Percentiles rank a stretch among this genome's conserved stretches.
phyloP scores from a whole-genome alignment of 2,888 invertebrate species.

The Agriotes lineatus region DNA sequence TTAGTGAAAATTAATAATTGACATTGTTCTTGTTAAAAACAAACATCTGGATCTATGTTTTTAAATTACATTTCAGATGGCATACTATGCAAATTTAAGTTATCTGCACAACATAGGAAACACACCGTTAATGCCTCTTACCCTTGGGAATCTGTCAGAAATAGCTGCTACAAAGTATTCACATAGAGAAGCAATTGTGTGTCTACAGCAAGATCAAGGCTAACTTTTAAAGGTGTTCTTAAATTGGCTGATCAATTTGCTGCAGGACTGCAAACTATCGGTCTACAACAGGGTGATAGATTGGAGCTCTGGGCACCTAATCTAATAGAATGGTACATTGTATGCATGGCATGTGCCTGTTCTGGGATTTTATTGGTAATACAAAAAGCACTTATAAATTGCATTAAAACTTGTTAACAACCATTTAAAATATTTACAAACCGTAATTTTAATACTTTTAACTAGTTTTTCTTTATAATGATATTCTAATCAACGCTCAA shows the following conservation, averaged over 20 bases:
- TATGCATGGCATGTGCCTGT: conserved; percentile 78
- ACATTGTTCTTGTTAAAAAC: too few relatives aligned
- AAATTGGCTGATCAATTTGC: conserved; percentile 76
- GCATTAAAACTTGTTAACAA: too few relatives aligned
- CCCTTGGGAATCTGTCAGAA: conserved; percentile 72
- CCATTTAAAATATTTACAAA: too few relatives aligned
- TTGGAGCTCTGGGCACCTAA: conserved; percentile 88
- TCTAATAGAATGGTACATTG: conserved; percentile 79
- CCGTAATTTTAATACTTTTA: too few relatives aligned
- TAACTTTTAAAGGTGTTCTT: conserved; percentile 69
- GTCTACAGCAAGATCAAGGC: conserved; percentile 68
- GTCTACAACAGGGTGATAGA: conserved; percentile 78
- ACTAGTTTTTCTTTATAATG: too few relatives aligned
- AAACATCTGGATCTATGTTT: too few relatives aligned
- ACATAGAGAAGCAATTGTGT: conserved; percentile 70
- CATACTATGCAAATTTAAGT: conserved; percentile 60
- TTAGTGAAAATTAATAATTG: too few relatives aligned
- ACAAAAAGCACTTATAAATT: too few relatives aligned
- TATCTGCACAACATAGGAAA: conserved; percentile 69
- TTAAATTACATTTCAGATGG: too few relatives aligned
- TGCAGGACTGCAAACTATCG: conserved; percentile 76
- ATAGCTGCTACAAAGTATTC: conserved; percentile 69
- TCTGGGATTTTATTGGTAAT: too few relatives aligned
- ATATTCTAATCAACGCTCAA: too few relatives aligned
- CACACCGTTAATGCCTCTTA: conserved; percentile 68